A percentile compares a stretch with the other conserved stretches of the same genome.
These are phyloP conservation scores for Mycetomoellerius zeteki DNA, from an alignment of 1,140 invertebrate genomes.

Conservation along the genomic window DNA sequence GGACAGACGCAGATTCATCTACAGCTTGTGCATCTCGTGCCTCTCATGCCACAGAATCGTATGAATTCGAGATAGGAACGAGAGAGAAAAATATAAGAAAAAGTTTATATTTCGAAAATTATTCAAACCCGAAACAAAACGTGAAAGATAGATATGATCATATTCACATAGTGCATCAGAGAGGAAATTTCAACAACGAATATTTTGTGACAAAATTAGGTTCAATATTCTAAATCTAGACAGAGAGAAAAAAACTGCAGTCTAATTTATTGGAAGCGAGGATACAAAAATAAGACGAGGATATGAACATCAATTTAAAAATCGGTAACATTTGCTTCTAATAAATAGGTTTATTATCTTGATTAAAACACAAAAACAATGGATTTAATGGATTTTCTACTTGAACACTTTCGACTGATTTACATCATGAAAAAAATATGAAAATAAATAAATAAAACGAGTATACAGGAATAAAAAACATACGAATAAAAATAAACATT, in stretches of 20 bases:
- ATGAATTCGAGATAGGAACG: neutral
- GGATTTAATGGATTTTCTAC: neutral
- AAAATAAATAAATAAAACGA: neutral
- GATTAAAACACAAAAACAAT: neutral
- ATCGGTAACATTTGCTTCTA: neutral
- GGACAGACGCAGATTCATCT: neutral
- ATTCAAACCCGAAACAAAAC: neutral
- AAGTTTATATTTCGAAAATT: constrained; percentile 17
- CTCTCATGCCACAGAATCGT: neutral
- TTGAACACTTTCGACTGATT: neutral
- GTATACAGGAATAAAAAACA: neutral
- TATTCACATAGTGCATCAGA: no score
- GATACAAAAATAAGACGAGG: neutral
- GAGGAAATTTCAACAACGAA: neutral
- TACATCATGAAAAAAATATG: neutral
- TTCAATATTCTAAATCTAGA: neutral
- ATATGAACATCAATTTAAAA: neutral
- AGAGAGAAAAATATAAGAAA: neutral
- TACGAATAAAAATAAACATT: neutral
- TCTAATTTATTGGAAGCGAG: neutral
- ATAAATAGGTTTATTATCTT: neutral
- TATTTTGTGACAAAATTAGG: neutral
- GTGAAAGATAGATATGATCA: neutral
- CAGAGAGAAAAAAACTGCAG: neutral
- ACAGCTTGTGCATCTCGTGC: neutral